Percentiles rank a stretch among this genome's conserved stretches.
These are phyloP conservation scores for Tetragnatha montana DNA, from an alignment of 2,888 invertebrate genomes.

Conservation along the genomic window DNA sequence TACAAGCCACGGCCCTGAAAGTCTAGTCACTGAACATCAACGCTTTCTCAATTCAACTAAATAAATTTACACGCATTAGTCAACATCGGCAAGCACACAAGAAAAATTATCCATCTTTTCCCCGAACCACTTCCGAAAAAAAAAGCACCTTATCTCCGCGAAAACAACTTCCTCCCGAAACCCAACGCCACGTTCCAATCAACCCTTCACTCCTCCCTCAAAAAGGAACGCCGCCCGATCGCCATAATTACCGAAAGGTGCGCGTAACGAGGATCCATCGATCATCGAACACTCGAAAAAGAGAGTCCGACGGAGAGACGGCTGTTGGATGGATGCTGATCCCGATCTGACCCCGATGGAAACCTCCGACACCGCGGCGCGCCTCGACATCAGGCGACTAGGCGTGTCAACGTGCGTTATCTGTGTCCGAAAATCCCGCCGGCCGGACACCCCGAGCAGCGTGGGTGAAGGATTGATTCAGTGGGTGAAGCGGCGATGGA, in stretches of 20 bases:
- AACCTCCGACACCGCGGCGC: slow-evolving; percentile 28
- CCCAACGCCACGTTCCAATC: not conserved
- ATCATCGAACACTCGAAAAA: slow-evolving; percentile 28
- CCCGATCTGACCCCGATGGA: slow-evolving; percentile 38
- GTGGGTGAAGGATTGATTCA: too few species aligned
- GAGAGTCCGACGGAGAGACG: slow-evolving; percentile 32
- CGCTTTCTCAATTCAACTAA: too few species aligned
- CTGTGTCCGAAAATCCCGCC: not conserved
- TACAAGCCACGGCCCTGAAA: too few species aligned
- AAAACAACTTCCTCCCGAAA: not conserved
- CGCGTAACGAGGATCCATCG: slow-evolving; percentile 9
- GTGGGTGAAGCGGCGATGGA: too few species aligned
- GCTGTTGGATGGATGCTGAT: slow-evolving; percentile 29
- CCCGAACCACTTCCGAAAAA: too few species aligned
- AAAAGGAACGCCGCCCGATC: not conserved
- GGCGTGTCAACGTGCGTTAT: slow-evolving; percentile 60
- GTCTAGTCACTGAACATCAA: too few species aligned
- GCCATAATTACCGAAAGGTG: not conserved
- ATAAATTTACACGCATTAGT: too few species aligned
- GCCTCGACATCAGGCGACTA: slow-evolving; percentile 16
- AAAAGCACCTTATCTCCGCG: not conserved
- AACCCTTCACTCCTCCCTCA: not conserved
- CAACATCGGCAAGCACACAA: too few species aligned
- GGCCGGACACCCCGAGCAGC: too few species aligned
- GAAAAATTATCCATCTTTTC: too few species aligned